phyloP scores from a whole-genome alignment of 1,140 invertebrate genomes.

The Drosophila sucinea region DNA sequence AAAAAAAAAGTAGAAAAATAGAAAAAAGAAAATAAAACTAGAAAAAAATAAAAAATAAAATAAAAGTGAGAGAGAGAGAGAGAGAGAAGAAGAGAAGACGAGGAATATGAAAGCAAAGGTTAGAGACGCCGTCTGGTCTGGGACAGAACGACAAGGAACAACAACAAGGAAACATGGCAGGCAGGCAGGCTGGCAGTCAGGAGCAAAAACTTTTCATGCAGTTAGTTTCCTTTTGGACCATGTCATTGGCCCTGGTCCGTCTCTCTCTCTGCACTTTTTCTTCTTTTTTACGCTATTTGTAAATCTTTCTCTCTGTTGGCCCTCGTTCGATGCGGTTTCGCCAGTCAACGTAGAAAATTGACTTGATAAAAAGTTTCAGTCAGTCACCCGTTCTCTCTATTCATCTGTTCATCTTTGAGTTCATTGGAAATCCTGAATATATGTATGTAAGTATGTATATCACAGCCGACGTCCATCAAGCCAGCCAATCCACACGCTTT shows the following conservation, averaged over 20 bases:
- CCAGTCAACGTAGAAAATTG: slow-evolving; percentile 76
- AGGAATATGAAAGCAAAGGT: slow-evolving; percentile 66
- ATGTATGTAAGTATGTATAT: neutral
- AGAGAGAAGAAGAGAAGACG: slow-evolving; percentile 22
- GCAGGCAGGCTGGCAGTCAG: slow-evolving; percentile 19
- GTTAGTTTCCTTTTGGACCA: slow-evolving; percentile 54
- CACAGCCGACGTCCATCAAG: slow-evolving; percentile 38
- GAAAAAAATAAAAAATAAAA: slow-evolving; percentile 30
- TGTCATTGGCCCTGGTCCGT: slow-evolving; percentile 66
- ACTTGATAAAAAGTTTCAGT: slow-evolving; percentile 75
- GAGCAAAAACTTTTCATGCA: slow-evolving; percentile 58
- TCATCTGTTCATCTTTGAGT: slow-evolving; percentile 38
- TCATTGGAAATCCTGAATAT: slow-evolving; percentile 26
- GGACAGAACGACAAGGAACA: slow-evolving; percentile 17
- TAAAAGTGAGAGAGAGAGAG: slow-evolving; percentile 67
- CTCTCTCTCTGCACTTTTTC: neutral
- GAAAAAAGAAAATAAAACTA: slow-evolving; percentile 31
- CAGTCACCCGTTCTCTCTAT: slow-evolving; percentile 41
- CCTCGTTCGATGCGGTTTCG: slow-evolving; percentile 53
- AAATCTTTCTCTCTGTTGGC: slow-evolving; percentile 51
- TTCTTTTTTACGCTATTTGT: slow-evolving; percentile 39
- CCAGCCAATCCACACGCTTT: slow-evolving; percentile 45
- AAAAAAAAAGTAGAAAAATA: slow-evolving; percentile 42
- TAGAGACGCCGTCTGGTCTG: slow-evolving; percentile 74
- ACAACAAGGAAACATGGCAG: slow-evolving; percentile 49